Base-by-base conservation (phyloP, 2,113 vertebrate genomes). In the Cephalopholis sonnerati region DNA sequence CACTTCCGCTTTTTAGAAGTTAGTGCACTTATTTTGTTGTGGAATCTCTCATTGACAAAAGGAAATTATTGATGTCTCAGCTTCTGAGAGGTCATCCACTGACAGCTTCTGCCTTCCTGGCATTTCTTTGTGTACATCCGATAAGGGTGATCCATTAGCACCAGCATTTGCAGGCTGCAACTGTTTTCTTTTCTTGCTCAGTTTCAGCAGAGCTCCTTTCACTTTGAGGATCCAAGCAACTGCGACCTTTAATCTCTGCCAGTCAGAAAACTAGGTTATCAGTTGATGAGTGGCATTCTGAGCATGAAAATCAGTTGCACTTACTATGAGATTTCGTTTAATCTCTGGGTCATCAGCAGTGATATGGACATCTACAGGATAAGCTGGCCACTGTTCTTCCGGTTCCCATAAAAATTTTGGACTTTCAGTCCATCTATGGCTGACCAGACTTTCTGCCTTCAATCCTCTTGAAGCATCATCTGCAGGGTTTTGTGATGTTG, bases 311-410 rank as follows among this genome's bases (percentile, higher is more conserved):
- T 46, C 5, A 18, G 7, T n/a, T 16, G 4, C 24, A 44, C 80
- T 86, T 0, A 62, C 55, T 22, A 39, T 46, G 20, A 65, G 41
- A 1, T 66, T 25, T 6, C 4, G 27, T 44, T 85, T 85, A 0
- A 79, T n/a, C 9, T 88, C 83, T 53, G 79, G 79, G 29, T 85
- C 79, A 2, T 73, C 74, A 27, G 44, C 13, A 24, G 57, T 24
- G 36, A 59, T 44, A 22, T 11, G 44, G 17, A 22, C 2, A 0
- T 81, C 58, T 6, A 36, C 1, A 7, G 18, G 4, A 3, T 4
- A 39, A 9, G 25, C 25, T 39, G 81, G 77, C 84, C 81, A 81
- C 1, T 24, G 59, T 20, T 82, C 48, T 41, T 83, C 65, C 32
- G 79, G 24, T 53, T 68, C 41, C 62, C 62, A 61, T 1, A 87